Evolutionary conservation across 1,140 invertebrate species (phyloP), one percentile per base, ranked within the genome.

Genomic region (Solen grandis): DNA sequence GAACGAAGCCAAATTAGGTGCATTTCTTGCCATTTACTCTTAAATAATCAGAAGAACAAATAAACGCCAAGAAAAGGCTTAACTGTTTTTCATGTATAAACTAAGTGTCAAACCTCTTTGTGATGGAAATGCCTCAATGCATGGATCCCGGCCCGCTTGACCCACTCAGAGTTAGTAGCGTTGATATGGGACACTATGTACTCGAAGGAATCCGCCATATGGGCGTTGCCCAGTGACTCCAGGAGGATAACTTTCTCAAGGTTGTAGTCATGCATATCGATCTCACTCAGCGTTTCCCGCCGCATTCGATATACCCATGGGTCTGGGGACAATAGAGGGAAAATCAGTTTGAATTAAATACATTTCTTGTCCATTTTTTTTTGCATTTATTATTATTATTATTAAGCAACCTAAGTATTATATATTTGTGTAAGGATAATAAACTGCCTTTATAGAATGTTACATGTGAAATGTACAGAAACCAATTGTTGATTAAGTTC

Each of bases 111-210:
- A 10, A 85, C 84, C 35, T 76, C 25, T 2, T 74, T 50, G 73
- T 84, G 73, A 19, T 84, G 78, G 52, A 63, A 86, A 14, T 60
- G 31, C 33, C 84, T 73, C 16, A 86, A 54, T 0, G 84, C 78
- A 65, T 82, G 76, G 5, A 86, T 46, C 46, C 82, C 84, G 22
- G 84, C 75, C 16, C 82, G 38, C 72, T 84, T 84, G 27, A 86
- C 75, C 84, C 84, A 86, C 29, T 75, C 73, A 19, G 82, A 86
- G 54, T 84, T 84, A 36, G 82, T 82, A 22, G 54, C 46, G 38
- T 86, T 86, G 25, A 86, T 81, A 36, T 86, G 80, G 25, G 84
- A 86, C 59, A 82, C 72, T 27, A 86, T 86, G 74, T 82, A 73
- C n/a, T 84, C 78, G 33, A 75, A 86, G 29, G 84, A 86, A n/a